Conservation (phyloP, 2,888 invertebrate genomes). For the Euspilapteryx auroguttella region DNA sequence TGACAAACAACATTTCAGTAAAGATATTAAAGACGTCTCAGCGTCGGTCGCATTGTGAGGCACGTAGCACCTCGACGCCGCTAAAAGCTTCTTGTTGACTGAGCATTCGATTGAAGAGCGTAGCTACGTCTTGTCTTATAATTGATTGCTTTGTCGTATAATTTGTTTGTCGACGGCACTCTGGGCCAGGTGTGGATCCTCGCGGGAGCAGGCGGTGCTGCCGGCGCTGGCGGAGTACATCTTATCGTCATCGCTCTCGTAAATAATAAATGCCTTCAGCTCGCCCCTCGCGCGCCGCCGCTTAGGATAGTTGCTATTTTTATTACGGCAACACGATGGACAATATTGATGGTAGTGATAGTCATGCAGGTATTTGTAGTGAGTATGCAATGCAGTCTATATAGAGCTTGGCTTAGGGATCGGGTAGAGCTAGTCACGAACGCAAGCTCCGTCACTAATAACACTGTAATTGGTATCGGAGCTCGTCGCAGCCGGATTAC, state of each 20-base stretch:
- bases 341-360: no score
- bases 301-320: no score
- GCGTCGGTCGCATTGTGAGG: slow-evolving; percentile 12
- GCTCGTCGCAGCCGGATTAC: slow-evolving; percentile 58
- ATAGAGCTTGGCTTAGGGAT: slow-evolving; percentile 9
- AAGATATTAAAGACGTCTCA: slow-evolving; percentile 27
- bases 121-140: slow-evolving; percentile 48
- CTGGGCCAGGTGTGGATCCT: slow-evolving; percentile 28
- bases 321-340: no score
- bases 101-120: slow-evolving; percentile 49
- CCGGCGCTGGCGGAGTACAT: no score
- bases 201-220: no score
- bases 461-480: slow-evolving; percentile 59
- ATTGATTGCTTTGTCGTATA: slow-evolving; percentile 61
- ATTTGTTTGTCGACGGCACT: slow-evolving; percentile 48
- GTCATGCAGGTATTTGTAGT: slow-evolving; percentile 8
- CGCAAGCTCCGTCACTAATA: slow-evolving; percentile 49
- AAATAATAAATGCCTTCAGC: slow-evolving; percentile 57
- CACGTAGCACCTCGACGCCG: slow-evolving; percentile 34
- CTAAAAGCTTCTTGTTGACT: slow-evolving; percentile 60
- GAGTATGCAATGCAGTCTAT: not conserved
- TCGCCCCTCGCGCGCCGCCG: no score
- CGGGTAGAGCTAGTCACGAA: slow-evolving; percentile 17
- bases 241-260: slow-evolving; percentile 40
- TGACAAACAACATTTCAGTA: slow-evolving; percentile 24